phyloP scores from a whole-genome alignment of 2,113 vertebrate genomes.

The Siniperca knerii region DNA sequence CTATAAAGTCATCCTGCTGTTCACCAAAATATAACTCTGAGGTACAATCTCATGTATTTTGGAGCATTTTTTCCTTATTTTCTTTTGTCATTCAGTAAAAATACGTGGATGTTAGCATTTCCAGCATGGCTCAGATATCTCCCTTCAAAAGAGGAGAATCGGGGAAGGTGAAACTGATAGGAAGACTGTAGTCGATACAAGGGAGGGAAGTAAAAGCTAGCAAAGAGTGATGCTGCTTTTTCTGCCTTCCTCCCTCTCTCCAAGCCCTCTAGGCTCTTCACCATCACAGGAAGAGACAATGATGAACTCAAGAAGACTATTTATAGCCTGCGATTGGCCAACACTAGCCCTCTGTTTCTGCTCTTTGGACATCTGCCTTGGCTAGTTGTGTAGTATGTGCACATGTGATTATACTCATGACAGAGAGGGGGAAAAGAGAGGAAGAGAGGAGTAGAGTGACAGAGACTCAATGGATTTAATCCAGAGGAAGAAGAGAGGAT shows the following conservation, averaged over 20 bases:
- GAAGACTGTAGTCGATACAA: constrained; percentile 27
- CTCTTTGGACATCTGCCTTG: constrained; percentile 70
- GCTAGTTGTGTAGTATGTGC: constrained; percentile 45
- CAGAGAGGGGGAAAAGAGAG: constrained; percentile 43
- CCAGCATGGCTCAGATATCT: constrained; percentile 19
- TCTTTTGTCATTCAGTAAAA: constrained; percentile 7
- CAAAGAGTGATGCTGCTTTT: constrained; percentile 51
- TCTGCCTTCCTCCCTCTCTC: constrained; percentile 63
- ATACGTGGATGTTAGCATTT: background rate
- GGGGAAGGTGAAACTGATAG: constrained; percentile 50
- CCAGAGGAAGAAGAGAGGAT: constrained; percentile 62
- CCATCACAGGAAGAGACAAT: constrained; percentile 78
- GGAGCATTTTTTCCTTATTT: background rate
- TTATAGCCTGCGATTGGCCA: constrained; percentile 75
- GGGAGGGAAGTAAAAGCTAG: constrained; percentile 24
- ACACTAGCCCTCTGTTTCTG: constrained; percentile 75
- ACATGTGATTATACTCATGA: constrained; percentile 65
- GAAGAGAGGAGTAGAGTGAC: constrained; percentile 49
- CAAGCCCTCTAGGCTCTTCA: constrained; percentile 69
- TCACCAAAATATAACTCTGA: background rate
- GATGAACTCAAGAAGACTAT: constrained; percentile 78
- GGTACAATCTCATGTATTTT: background rate
- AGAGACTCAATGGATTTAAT: constrained; percentile 60
- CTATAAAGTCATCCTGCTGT: background rate
- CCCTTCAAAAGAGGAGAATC: background rate